phyloP scores from a whole-genome alignment of 2,888 invertebrate species.

The Poecilus cupreus region DNA sequence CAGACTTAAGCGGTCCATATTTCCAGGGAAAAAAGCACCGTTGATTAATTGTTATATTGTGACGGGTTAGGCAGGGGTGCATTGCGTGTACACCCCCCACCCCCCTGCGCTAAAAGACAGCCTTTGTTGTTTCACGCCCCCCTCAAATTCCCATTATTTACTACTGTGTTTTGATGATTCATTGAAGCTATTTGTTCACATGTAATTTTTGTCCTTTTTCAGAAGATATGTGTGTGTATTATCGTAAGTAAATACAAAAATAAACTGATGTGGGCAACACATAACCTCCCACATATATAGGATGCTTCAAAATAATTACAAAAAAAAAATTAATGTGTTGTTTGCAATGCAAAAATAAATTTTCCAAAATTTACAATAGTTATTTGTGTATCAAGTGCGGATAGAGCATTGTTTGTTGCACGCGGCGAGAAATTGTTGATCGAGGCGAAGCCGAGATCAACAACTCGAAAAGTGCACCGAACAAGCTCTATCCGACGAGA shows the following conservation, averaged over 20 bases:
- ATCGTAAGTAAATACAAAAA: background rate
- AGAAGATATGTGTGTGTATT: background rate
- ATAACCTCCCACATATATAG: background rate
- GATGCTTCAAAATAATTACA: too few species aligned
- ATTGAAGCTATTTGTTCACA: conserved; percentile 7
- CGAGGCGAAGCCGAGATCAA: too few species aligned
- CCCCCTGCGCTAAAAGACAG: background rate
- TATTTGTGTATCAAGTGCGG: too few species aligned
- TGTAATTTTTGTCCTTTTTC: conserved; percentile 1
- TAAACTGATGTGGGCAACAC: too few species aligned
- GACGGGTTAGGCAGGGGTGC: background rate
- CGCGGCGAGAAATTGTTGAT: too few species aligned
- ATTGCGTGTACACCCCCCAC: background rate
- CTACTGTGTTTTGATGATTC: conserved; percentile 36
- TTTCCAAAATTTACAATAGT: too few species aligned
- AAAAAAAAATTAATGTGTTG: too few species aligned
- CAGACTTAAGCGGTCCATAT: conserved; percentile 52
- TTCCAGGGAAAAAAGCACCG: conserved; percentile 35
- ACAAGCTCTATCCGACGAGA: too few species aligned
- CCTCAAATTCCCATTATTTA: background rate
- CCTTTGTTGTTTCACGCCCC: background rate
- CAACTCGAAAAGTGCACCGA: too few species aligned
- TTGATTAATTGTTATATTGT: conserved; percentile 55
- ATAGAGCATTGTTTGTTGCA: too few species aligned
- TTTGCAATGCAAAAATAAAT: too few species aligned